These are phyloP conservation scores for Bolborhynchus lineola DNA, from an alignment of 2,113 vertebrate genomes.

Conservation along the genomic window DNA sequence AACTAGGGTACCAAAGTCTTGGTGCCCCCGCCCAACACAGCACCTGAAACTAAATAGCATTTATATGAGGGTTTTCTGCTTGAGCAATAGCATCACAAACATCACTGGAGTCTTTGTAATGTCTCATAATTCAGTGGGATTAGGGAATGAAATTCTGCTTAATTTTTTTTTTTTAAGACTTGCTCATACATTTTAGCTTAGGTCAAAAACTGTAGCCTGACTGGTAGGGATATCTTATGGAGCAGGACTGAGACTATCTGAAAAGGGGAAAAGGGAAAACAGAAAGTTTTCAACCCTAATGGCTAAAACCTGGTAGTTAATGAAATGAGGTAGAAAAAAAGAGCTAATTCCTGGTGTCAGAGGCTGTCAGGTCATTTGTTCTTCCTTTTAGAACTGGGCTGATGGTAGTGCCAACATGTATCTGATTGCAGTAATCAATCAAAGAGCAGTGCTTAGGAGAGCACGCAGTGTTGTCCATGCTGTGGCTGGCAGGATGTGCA, in stretches of 20 bases:
- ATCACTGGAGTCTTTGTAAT: neutral
- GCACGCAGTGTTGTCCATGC: neutral
- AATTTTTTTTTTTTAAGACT: neutral
- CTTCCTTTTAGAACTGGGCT: neutral
- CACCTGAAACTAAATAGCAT: neutral
- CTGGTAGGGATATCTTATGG: neutral
- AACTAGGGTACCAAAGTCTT: neutral
- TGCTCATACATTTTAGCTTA: neutral
- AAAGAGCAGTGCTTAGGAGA: neutral
- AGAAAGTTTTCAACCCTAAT: neutral
- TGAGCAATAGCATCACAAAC: neutral
- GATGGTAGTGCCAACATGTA: neutral
- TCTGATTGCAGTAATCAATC: neutral
- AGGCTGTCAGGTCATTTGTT: neutral
- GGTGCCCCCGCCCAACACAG: neutral
- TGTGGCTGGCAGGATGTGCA: neutral
- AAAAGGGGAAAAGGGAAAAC: neutral
- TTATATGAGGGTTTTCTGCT: neutral
- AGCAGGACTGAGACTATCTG: neutral
- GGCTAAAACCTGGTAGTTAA: neutral
- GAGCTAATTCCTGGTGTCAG: neutral
- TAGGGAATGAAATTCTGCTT: neutral
- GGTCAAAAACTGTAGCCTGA: neutral
- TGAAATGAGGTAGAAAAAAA: neutral
- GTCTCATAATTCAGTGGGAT: neutral